Percentiles rank a stretch among this genome's conserved stretches.
These are phyloP conservation scores for Hoplostethus atlanticus DNA, from an alignment of 2,797 vertebrate species.

Conservation along the genomic window DNA sequence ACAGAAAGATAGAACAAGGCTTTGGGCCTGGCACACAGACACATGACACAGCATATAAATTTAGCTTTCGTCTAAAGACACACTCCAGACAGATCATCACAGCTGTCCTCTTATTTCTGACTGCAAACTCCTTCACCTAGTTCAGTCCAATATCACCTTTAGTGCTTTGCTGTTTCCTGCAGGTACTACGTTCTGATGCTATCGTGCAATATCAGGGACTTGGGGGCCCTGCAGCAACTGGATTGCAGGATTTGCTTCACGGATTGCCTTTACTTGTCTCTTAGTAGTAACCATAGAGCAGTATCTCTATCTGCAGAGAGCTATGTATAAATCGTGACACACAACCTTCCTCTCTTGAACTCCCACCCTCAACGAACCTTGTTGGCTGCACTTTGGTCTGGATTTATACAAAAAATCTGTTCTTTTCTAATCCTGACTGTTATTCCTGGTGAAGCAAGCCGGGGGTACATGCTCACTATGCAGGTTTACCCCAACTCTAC, in stretches of 20 bases:
- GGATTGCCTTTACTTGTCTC: slow-evolving; percentile 21
- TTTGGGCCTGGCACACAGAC: neutral
- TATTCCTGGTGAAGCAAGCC: slow-evolving; percentile 6
- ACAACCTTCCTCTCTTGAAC: neutral
- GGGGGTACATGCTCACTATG: too few species aligned
- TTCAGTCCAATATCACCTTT: neutral
- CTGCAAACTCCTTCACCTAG: slow-evolving; percentile 30
- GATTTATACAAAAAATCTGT: neutral
- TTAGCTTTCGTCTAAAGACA: slow-evolving; percentile 30
- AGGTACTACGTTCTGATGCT: slow-evolving; percentile 8
- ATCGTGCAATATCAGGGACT: slow-evolving; percentile 25
- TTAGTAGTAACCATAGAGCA: slow-evolving; percentile 1
- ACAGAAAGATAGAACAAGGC: neutral
- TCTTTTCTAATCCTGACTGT: too few species aligned
- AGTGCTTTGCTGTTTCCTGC: neutral
- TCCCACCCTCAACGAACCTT: too few species aligned
- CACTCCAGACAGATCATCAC: slow-evolving; percentile 27
- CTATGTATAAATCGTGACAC: neutral
- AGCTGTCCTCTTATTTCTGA: slow-evolving; percentile 60
- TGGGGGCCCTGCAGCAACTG: slow-evolving; percentile 18
- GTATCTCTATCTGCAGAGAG: neutral
- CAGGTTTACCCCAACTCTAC: neutral
- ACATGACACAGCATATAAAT: slow-evolving; percentile 58
- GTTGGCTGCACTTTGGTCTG: neutral
- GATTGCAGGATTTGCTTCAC: slow-evolving; percentile 40